Base-by-base conservation (phyloP, 2,888 invertebrate species). In the Camptogramma bilineatum region DNA sequence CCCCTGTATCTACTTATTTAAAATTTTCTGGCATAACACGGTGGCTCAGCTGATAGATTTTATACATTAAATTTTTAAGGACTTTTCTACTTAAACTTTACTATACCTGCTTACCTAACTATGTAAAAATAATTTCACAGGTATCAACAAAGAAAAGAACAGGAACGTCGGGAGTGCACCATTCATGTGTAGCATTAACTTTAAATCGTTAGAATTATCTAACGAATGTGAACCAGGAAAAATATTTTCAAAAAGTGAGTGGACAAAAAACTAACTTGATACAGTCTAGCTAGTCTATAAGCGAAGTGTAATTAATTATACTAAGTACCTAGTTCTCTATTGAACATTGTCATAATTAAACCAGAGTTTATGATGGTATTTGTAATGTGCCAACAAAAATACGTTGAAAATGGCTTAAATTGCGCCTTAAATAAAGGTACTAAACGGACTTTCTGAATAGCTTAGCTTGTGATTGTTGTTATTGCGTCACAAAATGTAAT, bases 101-200 rank as follows among this genome's bases (percentile, higher is more conserved):
- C n/a, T n/a, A n/a, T n/a, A n/a, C n/a, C n/a, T n/a, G n/a, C n/a
- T n/a, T n/a, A n/a, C 10, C 3, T 13, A 13, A 44, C 7, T 0
- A 17, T 16, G 5, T 13, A 13, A 39, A 1, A 44, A 16, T 54
- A 68, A 66, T 73, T 62, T 89, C 86, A 44, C 90, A 96, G 96
- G 85, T 96, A 96, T 83, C 95, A 95, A 78, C 95, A 96, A 85
- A 94, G 95, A 78, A 95, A 95, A 86, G 95, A 96, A 81, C 95
- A 95, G 82, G 96, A 96, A 81, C 94, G 95, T 69, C 94, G 95
- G 83, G 96, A 96, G 85, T 96, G 95, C 86, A 96, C 96, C 71
- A 96, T 96, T 83, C 96, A 96, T 82, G 96, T 96, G 84, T 95
- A 94, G 93, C 84, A 82, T 73, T 76, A 74, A 75, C 72, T 75